Evolutionary conservation across 2,888 invertebrate species (phyloP).

Genomic region (Flexamia atlantica): DNA sequence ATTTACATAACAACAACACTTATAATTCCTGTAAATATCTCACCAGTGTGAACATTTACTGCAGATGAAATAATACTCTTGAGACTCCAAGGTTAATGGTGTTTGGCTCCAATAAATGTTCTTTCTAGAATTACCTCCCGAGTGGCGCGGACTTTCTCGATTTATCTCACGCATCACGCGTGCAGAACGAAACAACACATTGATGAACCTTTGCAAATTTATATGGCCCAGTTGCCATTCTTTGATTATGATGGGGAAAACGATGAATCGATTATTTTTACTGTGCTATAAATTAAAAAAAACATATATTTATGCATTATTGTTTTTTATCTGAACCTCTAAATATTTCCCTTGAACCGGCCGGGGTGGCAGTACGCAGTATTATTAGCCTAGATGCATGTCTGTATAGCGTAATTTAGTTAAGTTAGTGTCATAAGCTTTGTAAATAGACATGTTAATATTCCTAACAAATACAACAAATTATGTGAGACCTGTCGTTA

Average conservation of each 20-base stretch:
- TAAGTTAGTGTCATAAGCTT: constrained; percentile 54
- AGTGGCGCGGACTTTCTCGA: neutral
- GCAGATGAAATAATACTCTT: neutral
- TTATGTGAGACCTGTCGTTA: constrained; percentile 24
- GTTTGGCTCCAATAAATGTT: constrained; percentile 3
- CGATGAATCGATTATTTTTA: too few species aligned
- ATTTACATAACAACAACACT: too few species aligned
- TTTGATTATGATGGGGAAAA: too few species aligned
- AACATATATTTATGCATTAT: too few species aligned
- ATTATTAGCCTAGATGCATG: constrained; percentile 58
- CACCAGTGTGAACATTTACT: too few species aligned
- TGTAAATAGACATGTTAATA: constrained; percentile 57
- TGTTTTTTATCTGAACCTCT: too few species aligned
- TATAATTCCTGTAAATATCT: too few species aligned
- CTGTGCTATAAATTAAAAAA: too few species aligned
- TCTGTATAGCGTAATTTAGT: constrained; percentile 51
- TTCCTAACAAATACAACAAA: constrained; percentile 59
- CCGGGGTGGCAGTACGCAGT: constrained; percentile 37
- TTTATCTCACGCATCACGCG: too few species aligned
- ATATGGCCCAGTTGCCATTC: too few species aligned
- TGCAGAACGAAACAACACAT: too few species aligned
- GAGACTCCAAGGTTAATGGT: neutral
- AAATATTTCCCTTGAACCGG: neutral
- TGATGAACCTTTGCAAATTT: too few species aligned
- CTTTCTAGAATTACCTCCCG: neutral